Conservation (phyloP, 2,113 vertebrate species). For the Ramphastos sulfuratus region DNA sequence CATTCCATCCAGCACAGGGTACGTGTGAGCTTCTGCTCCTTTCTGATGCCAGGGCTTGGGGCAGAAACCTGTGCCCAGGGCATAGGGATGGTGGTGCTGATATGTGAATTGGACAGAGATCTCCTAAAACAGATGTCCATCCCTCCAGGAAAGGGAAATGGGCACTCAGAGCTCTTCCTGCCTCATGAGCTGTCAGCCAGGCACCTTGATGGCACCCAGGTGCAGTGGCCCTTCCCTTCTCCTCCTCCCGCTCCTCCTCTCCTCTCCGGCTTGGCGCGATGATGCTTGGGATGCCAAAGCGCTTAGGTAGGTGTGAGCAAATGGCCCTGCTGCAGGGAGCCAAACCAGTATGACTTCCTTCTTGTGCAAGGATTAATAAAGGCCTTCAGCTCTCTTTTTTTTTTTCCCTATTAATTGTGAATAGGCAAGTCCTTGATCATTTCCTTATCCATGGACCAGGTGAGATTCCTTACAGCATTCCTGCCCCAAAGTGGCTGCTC, state of each 20-base stretch:
- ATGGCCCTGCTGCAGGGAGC: constrained; percentile 17
- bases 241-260: not conserved
- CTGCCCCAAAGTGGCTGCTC: not conserved
- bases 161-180: not conserved
- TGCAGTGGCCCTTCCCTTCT: not conserved
- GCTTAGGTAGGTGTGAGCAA: constrained; percentile 49
- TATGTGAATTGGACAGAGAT: not conserved
- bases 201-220: not conserved
- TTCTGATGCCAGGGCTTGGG: not conserved
- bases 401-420: constrained; percentile 43
- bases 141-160: not conserved
- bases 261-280: fast-evolving
- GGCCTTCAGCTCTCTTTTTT: constrained; percentile 12
- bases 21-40: not conserved
- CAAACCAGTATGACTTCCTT: constrained; percentile 60
- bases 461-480: constrained; percentile 65
- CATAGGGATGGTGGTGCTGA: not conserved
- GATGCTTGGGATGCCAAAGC: constrained; percentile 45
- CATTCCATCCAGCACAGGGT: not conserved
- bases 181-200: not conserved
- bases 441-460: constrained; percentile 25
- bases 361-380: constrained; percentile 63
- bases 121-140: not conserved
- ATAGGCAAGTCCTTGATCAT: constrained; percentile 57
- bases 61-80: not conserved